Base-by-base conservation (phyloP, 2,797 vertebrate species). In the Aythya fuligula region DNA sequence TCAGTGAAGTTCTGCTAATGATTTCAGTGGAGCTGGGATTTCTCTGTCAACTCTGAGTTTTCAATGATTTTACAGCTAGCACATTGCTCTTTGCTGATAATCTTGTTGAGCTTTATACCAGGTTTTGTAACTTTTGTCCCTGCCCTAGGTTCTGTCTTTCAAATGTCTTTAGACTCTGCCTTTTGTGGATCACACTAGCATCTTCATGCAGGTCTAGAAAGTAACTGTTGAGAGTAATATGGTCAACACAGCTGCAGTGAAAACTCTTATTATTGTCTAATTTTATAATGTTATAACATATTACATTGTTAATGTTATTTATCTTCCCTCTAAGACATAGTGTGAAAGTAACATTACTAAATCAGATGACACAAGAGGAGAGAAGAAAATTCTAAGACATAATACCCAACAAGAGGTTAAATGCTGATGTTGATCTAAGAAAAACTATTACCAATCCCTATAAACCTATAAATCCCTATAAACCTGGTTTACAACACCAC, bases 401-500 rank as follows among this genome's bases (percentile, higher is more conserved):
- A 32, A 39, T 14, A 6, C 28, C 57, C 64, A 49, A 24, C 38
- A 45, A 53, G n/a, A 69, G 0, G 6, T 30, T 82, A 65, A 71
- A 86, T 12, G 8, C n/a, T 74, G 34, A 13, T 38, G 41, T 38
- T n/a, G 39, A 49, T 36, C 56, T 41, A 54, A 74, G 38, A 78
- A 34, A 85, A 60, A 4, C n/a, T 57, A n/a, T 28, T 80, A 6
- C 22, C 19, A 8, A 2, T 64, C 56, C 49, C 27, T 62, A 25
- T 27, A 74, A 43, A 25, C 32, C 13, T 28, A 45, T 45, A 45
- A 8, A 2, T 64, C 62, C 49, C 27, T 62, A 25, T 27, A 74
- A 43, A 25, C 32, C 11, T 28, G 18, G 4, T 62, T 8, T 80
- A 1, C 2, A 19, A 24, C 36, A 47, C 73, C 43, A 3, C 0